phyloP scores from a whole-genome alignment of 2,113 vertebrate species.

The Callocephalon fimbriatum region DNA sequence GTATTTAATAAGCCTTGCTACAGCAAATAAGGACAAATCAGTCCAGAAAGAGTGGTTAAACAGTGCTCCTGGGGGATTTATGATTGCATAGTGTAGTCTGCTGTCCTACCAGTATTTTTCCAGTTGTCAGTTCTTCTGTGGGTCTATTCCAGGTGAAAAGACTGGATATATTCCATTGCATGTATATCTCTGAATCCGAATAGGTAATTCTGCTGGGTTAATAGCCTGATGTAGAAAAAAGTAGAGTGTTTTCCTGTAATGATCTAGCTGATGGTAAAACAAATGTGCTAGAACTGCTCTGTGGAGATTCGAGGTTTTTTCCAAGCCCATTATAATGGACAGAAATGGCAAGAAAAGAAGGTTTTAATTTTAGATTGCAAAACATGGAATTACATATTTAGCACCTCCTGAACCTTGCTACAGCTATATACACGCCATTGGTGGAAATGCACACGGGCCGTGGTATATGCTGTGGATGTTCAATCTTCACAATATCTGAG shows the following conservation, averaged over 20 bases:
- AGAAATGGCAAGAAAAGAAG: background rate
- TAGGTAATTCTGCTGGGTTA: background rate
- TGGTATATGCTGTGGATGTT: background rate
- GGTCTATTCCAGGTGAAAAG: conserved; percentile 17
- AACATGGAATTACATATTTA: background rate
- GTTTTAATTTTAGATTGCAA: background rate
- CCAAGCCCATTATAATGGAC: background rate
- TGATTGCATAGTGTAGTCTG: conserved; percentile 5
- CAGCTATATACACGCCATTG: background rate
- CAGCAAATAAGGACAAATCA: background rate
- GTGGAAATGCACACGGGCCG: background rate
- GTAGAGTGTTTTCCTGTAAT: background rate
- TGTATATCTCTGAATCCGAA: background rate
- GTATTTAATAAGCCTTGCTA: background rate
- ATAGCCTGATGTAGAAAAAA: background rate
- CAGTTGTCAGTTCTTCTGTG: background rate
- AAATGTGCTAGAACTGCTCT: background rate
- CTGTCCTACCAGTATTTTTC: conserved; percentile 10
- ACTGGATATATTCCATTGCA: background rate
- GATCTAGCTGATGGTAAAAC: background rate
- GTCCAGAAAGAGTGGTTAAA: conserved; percentile 12
- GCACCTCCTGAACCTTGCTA: background rate
- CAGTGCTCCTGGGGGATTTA: conserved; percentile 3
- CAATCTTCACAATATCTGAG: background rate
- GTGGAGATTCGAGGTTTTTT: background rate